Base-by-base conservation (phyloP, 2,888 invertebrate species). In the Lutraria lutraria region DNA sequence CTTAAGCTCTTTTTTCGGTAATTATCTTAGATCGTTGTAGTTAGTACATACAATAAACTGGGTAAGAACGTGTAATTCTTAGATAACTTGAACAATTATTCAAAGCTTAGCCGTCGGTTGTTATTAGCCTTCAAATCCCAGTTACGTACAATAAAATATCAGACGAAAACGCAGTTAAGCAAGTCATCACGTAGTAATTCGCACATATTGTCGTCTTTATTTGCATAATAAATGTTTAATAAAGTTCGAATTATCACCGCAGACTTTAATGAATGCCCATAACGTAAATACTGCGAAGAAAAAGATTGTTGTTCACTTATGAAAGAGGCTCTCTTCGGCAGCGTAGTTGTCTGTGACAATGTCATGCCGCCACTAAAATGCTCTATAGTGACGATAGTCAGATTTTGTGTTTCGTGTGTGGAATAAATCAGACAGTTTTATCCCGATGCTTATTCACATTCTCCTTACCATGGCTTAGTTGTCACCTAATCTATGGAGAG, bases 401-500 rank as follows among this genome's bases (percentile, higher is more conserved):
- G 56, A 56, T 56, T 56, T 56, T 56, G 12, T 56, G 12, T 3
- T 8, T 19, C 56, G 56, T 56, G 56, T 13, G 56, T 56, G 56
- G 56, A 56, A 56, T 56, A 56, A 56, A 56, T 56, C 56, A 56
- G 56, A 56, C 56, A 56, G 56, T 56, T 56, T 56, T 56, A 56
- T 56, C 56, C 15, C 56, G 12, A 1, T 19, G 56, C 56, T 56
- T 19, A 19, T 56, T 56, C 19, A 12, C 19, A 56, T 56, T 56
- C 56, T 16, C 56, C 15, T 43, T 43, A 43, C 43, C 8, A 43
- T n/a, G 43, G 2, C 43, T 43, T 43, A 43, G 43, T 56, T 56
- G 56, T 56, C 56, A 56, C 56, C 3, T 56, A 56, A 56, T 19
- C 15, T 56, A 13, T 2, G 16, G 56, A 56, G 43, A 43, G 43